Evolutionary conservation across 2,888 invertebrate species (phyloP).

Genomic region (Orthosia gothica): DNA sequence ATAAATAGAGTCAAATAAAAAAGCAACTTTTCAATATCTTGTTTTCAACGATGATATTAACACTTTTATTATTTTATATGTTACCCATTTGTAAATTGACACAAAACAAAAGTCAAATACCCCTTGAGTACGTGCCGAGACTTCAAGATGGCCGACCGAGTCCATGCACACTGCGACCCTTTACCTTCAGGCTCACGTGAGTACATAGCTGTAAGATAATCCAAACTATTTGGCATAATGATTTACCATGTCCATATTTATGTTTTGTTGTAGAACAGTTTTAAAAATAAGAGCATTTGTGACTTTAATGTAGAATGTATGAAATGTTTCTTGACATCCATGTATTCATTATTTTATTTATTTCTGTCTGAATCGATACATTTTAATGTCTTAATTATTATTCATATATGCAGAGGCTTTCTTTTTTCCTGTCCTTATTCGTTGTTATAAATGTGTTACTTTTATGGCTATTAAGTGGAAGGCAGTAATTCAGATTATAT

Average conservation of each 20-base stretch:
- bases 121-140: slow-evolving; percentile 82
- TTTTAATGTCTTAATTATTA: neutral
- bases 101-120: slow-evolving; percentile 91
- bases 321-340: slow-evolving; percentile 1
- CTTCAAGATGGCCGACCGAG: slow-evolving; percentile 78
- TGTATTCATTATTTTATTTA: slow-evolving; percentile 15
- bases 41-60: slow-evolving; percentile 91
- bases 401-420: neutral
- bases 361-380: neutral
- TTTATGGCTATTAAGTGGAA: slow-evolving; percentile 7
- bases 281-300: slow-evolving; percentile 1
- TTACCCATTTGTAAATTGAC: slow-evolving; percentile 92
- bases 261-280: slow-evolving; percentile 17
- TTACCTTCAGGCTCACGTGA: slow-evolving; percentile 82
- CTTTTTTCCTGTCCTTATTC: neutral
- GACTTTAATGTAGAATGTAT: neutral
- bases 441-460: neutral
- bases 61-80: slow-evolving; percentile 92
- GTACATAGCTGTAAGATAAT: slow-evolving; percentile 84
- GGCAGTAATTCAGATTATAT: neutral
- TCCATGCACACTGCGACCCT: slow-evolving; percentile 72
- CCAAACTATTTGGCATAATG: slow-evolving; percentile 55
- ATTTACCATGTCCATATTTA: slow-evolving; percentile 22
- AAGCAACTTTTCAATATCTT: slow-evolving; percentile 75
- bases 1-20: slow-evolving; percentile 60